Evolutionary conservation across 2,797 vertebrate genomes (phyloP), one percentile per base, ranked within the genome.

Genomic region (Sebastes goodei): DNA sequence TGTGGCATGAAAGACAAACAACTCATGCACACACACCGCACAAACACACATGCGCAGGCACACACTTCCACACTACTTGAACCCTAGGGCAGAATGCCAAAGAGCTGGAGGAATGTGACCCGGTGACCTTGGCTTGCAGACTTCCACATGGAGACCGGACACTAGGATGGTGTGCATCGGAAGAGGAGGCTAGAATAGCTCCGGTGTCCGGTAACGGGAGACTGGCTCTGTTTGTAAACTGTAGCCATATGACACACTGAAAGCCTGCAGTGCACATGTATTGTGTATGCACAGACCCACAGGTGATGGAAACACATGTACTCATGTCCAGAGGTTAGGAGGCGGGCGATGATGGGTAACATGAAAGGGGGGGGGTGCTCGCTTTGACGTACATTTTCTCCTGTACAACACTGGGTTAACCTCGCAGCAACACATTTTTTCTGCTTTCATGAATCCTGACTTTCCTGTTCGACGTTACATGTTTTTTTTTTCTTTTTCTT

Each of bases 21-120:
- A 76, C 87, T 80, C 82, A 57, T 62, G 79, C 76, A 74, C 75
- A 72, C 75, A 80, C 83, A 7, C 71, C 73, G 23, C 71, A 62
- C 74, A 62, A 33, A 63, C 82, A 79, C 81, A 80, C 70, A 81
- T 23, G 49, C 68, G 20, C 70, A 79, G 71, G n/a, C 78, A 92
- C 86, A 85, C 74, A 57, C 85, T 83, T 85, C 74, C 78, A 91
- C 86, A 93, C 87, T 91, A 93, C 90, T 90, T 93, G 90, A 93
- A 94, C 93, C 92, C 93, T 72, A 81, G 61, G 91, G 91, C 92
- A 91, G 91, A 93, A 94, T 94, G 93, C 94, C 89, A 92, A 92
- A 92, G 90, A 92, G 86, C 88, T 94, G 87, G 84, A 93, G 94
- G 96, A 96, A 96, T 96, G 92, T 93, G 93, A 95, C 95, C 94